Conservation (phyloP, 2,888 invertebrate genomes). For the Mesorhabditis spiculigera region DNA sequence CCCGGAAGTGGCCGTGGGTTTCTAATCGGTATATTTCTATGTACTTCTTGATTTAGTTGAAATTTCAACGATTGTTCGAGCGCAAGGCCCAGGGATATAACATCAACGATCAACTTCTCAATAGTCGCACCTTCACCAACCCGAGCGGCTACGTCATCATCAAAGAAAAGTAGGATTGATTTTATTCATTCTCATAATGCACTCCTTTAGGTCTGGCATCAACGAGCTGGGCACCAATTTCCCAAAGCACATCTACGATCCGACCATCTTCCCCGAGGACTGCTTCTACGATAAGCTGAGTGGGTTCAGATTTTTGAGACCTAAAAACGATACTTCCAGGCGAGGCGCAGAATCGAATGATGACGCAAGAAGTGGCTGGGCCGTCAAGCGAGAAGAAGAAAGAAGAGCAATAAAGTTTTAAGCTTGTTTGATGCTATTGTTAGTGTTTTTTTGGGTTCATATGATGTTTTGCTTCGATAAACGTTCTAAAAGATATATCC, state of each 20-base stretch:
- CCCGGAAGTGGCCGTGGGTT: neutral
- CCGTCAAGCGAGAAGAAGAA: no score
- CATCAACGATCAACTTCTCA: neutral
- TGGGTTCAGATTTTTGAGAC: neutral
- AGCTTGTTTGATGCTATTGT: no score
- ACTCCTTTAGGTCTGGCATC: neutral
- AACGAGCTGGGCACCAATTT: neutral
- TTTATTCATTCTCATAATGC: neutral
- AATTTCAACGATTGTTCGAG: neutral
- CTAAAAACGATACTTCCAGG: no score
- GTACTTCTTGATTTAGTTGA: neutral
- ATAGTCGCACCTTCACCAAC: neutral
- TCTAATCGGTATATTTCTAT: neutral
- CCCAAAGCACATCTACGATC: neutral
- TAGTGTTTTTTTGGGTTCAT: no score
- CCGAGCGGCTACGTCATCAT: slow-evolving; percentile 2
- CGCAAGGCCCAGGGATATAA: neutral
- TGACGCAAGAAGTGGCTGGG: no score
- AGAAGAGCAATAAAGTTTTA: no score
- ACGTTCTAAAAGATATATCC: no score
- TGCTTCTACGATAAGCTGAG: slow-evolving; percentile 5
- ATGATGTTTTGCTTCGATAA: no score
- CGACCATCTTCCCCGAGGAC: neutral
- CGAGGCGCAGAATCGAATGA: no score
- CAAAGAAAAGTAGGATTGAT: neutral